Percentiles rank a stretch among this genome's conserved stretches.
Evolutionary conservation across 2,888 invertebrate species (phyloP).

Genomic region (Gordius sp.): DNA sequence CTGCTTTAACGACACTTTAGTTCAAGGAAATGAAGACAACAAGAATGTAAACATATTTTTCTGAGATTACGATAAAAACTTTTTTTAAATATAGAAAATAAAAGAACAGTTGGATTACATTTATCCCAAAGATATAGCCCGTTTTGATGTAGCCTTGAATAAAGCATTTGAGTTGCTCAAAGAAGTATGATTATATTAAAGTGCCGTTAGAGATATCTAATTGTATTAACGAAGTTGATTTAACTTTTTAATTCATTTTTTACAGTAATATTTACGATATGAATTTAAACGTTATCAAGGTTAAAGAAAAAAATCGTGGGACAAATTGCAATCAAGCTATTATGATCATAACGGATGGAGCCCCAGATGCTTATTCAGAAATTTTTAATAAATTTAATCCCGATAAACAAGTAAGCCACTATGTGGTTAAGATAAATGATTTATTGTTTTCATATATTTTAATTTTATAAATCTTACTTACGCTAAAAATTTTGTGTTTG

Average conservation of each 20-base stretch:
- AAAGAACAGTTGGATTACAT: conserved; percentile 42
- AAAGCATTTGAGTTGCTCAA: conserved; percentile 55
- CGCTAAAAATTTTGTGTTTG: conserved; percentile 32
- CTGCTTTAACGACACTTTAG: conserved; percentile 57
- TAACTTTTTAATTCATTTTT: background rate
- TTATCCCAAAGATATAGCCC: conserved; percentile 49
- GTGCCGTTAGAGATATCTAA: background rate
- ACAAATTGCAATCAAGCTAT: conserved; percentile 75
- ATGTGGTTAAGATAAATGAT: conserved; percentile 12
- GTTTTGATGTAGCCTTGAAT: conserved; percentile 51
- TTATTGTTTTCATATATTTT: conserved; percentile 7
- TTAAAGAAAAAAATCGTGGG: conserved; percentile 19
- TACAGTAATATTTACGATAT: too few species aligned
- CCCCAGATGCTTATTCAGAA: conserved; percentile 69
- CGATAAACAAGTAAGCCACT: conserved; percentile 32
- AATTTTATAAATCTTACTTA: conserved; percentile 13
- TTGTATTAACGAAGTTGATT: background rate
- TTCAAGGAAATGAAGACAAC: conserved; percentile 45
- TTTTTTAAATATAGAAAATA: conserved; percentile 41
- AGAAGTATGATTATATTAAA: conserved; percentile 34
- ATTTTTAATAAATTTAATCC: conserved; percentile 72
- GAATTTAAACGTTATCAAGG: too few species aligned
- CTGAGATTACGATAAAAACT: conserved; percentile 16
- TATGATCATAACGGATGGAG: conserved; percentile 94
- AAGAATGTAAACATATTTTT: conserved; percentile 22